These are phyloP conservation scores for Zaprionus vittiger DNA, from an alignment of 1,140 invertebrate species.

Conservation along the genomic window DNA sequence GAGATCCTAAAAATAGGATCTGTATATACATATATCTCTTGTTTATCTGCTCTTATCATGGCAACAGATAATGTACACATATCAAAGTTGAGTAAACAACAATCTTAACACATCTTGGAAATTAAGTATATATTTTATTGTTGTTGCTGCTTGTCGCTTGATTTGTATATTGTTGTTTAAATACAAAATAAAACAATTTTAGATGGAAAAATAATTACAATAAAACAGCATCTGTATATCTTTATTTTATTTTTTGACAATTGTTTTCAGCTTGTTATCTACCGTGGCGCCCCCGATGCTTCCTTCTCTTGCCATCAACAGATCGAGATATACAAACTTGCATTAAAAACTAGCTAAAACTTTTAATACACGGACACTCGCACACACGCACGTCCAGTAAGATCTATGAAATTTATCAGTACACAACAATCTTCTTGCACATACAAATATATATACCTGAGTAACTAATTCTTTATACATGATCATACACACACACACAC, in stretches of 20 bases:
- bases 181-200: slow-evolving; percentile 47
- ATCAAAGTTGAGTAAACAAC: slow-evolving; percentile 20
- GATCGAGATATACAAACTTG: slow-evolving; percentile 17
- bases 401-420: slow-evolving; percentile 45
- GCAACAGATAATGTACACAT: slow-evolving; percentile 16
- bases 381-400: slow-evolving; percentile 6
- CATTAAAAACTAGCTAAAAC: slow-evolving; percentile 31
- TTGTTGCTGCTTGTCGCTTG: slow-evolving; percentile 27
- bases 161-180: slow-evolving; percentile 41
- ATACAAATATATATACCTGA: slow-evolving; percentile 63
- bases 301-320: neutral
- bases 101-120: slow-evolving; percentile 53
- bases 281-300: neutral
- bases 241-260: slow-evolving; percentile 21
- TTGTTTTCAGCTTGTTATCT: slow-evolving; percentile 3
- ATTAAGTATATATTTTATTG: slow-evolving; percentile 52
- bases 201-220: slow-evolving; percentile 22
- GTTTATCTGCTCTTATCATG: slow-evolving; percentile 15
- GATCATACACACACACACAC: neutral
- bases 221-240: slow-evolving; percentile 28
- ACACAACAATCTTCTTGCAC: slow-evolving; percentile 19
- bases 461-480: slow-evolving; percentile 47
- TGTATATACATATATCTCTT: slow-evolving; percentile 1
- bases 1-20: slow-evolving; percentile 1
- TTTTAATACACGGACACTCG: slow-evolving; percentile 14